Conservation (phyloP, 1,140 invertebrate genomes). For the Rhynchophorus ferrugineus region DNA sequence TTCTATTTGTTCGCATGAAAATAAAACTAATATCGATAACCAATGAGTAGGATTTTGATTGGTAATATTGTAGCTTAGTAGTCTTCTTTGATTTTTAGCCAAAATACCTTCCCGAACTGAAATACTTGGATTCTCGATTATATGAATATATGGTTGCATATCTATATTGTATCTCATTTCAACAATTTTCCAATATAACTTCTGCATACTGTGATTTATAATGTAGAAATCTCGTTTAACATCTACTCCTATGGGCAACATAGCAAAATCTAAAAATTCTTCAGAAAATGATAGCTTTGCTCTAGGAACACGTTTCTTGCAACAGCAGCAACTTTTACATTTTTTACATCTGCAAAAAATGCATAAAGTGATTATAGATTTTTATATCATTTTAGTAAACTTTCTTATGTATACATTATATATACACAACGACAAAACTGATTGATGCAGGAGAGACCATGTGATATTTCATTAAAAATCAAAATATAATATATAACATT, state of each 20-base stretch:
- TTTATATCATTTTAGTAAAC: too few relatives aligned
- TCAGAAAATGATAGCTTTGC: conserved; percentile 7
- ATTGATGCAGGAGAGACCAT: too few relatives aligned
- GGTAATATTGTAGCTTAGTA: conserved; percentile 10
- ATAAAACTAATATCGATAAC: conserved; percentile 23
- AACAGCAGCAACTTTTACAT: not conserved
- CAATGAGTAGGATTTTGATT: conserved; percentile 10
- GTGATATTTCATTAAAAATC: too few relatives aligned
- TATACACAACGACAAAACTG: too few relatives aligned
- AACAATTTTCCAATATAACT: conserved; percentile 12
- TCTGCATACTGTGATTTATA: conserved; percentile 2
- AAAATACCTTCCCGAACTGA: conserved; percentile 6
- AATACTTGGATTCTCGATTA: conserved; percentile 6
- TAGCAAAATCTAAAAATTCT: conserved; percentile 13
- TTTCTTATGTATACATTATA: too few relatives aligned
- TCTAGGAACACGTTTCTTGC: not conserved
- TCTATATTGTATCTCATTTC: conserved; percentile 22
- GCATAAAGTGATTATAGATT: too few relatives aligned
- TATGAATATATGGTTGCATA: conserved; percentile 5
- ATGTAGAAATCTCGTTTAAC: conserved; percentile 16
- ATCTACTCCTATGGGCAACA: conserved; percentile 16
- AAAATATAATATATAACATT: too few relatives aligned
- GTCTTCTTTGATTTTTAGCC: not conserved
- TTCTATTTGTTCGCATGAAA: conserved; percentile 1
- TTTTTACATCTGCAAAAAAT: too few relatives aligned